Evolutionary conservation across 2,888 invertebrate genomes (phyloP), one percentile per base, ranked within the genome.

Genomic region (Hyposoter dolosus): DNA sequence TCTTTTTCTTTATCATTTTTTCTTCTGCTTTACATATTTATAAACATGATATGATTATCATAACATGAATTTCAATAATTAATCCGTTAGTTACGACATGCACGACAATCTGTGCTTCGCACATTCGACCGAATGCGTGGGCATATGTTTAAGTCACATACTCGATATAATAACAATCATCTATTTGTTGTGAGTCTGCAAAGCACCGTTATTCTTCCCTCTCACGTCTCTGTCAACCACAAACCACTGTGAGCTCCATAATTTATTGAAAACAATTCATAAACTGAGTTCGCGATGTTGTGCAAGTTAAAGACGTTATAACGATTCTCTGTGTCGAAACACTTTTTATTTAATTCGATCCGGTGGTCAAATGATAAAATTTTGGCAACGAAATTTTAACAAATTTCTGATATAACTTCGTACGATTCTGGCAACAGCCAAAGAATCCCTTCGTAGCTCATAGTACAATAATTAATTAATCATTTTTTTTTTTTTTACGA

Each of bases 1-100:
- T 12, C 9, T 56, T 23, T 28, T 60, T 28, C 4, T 17, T 50
- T 50, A 15, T 60, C 15, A 28, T 28, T 60, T 28, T 23, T 23
- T 28, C 28, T 28, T 28, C 12, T 10, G 40, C 12, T 56, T 56
- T 56, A 56, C 60, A 28, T 60, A 60, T 60, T 60, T 28, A 28
- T 23, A 6, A 6, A 60, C 28, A 12, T 60, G 28, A 15, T 1
- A 60, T 60, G 28, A 60, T 28, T 60, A 60, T 60, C 60, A 28
- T 60, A 60, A 60, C 60, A 28, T 28, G 60, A 12, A 15, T 60
- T 15, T 60, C 60, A 60, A 60, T 60, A 60, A 60, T 56, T 56
- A 56, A 56, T 19, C 53, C 53, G 53, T 56, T 56, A 56, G 53
- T 56, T 56, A 56, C 56, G 56, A 56, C 56, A 56, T 56, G 12